phyloP scores from a whole-genome alignment of 2,797 vertebrate genomes.

The Diceros bicornis region DNA sequence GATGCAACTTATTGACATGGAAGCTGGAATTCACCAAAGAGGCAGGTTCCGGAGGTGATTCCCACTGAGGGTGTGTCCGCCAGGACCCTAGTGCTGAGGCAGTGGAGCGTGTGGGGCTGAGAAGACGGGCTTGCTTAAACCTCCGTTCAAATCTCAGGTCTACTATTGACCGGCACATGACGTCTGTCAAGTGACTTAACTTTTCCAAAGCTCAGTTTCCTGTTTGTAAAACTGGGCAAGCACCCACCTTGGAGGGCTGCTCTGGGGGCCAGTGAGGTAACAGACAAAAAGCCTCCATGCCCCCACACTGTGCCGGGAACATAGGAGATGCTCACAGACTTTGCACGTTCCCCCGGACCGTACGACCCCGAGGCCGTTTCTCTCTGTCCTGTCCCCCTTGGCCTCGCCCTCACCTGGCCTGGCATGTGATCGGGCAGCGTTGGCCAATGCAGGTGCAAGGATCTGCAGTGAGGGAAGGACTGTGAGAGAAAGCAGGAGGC shows the following conservation, averaged over 20 bases:
- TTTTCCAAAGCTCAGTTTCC: not conserved
- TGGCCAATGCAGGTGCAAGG: not conserved
- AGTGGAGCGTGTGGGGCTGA: accelerated
- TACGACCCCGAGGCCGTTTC: accelerated
- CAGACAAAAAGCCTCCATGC: not conserved
- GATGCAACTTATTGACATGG: accelerated
- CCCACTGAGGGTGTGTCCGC: accelerated
- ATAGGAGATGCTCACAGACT: accelerated
- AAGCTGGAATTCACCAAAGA: not conserved
- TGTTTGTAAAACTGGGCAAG: accelerated
- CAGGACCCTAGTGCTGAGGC: accelerated
- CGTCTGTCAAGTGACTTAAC: not conserved
- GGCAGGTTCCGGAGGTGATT: not conserved
- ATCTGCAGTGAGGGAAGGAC: accelerated
- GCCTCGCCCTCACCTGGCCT: not conserved
- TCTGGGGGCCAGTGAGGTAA: not conserved
- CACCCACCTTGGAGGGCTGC: not conserved
- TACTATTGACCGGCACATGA: accelerated
- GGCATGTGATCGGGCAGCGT: too few species aligned
- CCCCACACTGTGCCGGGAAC: not conserved
- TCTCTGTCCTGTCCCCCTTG: accelerated
- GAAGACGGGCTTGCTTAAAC: accelerated
- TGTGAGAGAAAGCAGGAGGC: not conserved
- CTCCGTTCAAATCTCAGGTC: not conserved
- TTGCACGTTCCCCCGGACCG: accelerated